Conservation (phyloP, 2,888 invertebrate genomes). For the Petrolisthes manimaculis region DNA sequence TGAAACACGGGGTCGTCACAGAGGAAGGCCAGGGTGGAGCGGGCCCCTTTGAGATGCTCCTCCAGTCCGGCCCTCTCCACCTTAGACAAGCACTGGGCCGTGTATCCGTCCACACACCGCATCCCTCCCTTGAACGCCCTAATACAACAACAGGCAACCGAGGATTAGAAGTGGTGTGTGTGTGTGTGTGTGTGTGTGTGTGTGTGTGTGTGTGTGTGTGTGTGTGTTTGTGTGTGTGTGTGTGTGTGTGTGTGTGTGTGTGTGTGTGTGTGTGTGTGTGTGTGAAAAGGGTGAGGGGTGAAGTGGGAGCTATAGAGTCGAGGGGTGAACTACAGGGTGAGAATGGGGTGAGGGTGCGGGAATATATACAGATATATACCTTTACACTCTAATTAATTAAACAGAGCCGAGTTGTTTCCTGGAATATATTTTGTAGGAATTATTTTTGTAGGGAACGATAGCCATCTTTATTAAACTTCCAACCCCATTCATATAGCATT, state of each 20-base stretch:
- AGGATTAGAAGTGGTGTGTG: background rate
- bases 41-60: constrained; percentile 68
- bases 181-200: background rate
- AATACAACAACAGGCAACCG: background rate
- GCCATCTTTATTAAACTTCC: no score
- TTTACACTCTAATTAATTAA: no score
- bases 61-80: constrained; percentile 67
- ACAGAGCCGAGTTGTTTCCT: no score
- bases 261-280: background rate
- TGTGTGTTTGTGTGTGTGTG: background rate
- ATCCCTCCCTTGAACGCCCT: constrained; percentile 69
- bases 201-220: background rate
- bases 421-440: no score
- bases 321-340: no score
- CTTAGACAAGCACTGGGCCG: constrained; percentile 67
- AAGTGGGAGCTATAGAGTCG: no score
- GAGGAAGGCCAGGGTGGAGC: constrained; percentile 68
- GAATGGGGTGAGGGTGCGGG: no score
- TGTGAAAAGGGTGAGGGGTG: background rate
- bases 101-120: constrained; percentile 68
- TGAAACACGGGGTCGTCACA: constrained; percentile 68
- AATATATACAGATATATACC: no score
- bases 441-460: no score
- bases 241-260: background rate
- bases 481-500: no score